Base-by-base conservation (phyloP, 2,888 invertebrate genomes). In the Plagiodera versicolora region DNA sequence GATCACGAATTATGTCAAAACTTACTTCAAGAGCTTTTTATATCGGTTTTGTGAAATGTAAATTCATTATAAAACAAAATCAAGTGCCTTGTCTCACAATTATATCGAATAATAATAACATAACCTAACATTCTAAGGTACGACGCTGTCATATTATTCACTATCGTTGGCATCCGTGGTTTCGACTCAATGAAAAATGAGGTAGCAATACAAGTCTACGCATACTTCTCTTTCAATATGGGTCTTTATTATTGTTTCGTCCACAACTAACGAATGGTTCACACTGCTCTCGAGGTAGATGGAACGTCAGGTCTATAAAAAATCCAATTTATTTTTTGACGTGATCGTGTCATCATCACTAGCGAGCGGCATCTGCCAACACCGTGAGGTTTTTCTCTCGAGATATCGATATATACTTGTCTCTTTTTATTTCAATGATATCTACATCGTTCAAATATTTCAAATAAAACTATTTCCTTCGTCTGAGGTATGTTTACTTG, bases 151-250 rank as follows among this genome's bases (percentile, higher is more conserved):
- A 68, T 68, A 65, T 72, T 72, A 67, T 64, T 60, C 64, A 65
- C 60, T 67, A 68, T 70, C 68, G 71, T 70, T 66, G 61, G 39
- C 32, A 32, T 32, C 10, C 6, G 5, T 2, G 32, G 68, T 70
- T 69, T 74, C 74, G 75, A 74, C 74, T 75, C 76, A 75, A 75
- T 76, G 76, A 76, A 75, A 77, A 76, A 77, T 77, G 76, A 76
- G 75, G 76, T 76, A 76, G 75, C 62, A 55, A n/a, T 39, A 39
- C 14, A 14, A 2, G 2, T 11, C 5, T 9, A 32, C 2, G 11
- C 9, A n/a, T 39, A 56, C 49, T 48, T 58, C 53, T 56, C 48
- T 44, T 56, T 60, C 63, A 35, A 63, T 60, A 63, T 56, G 54
- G 56, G 57, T 50, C 56, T 63, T 52, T 63, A 63, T 63, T n/a